A percentile compares a stretch with the other conserved stretches of the same genome.
These are phyloP conservation scores for Cynodonichthys magdalenae DNA, from an alignment of 2,797 vertebrate species.

Conservation along the genomic window DNA sequence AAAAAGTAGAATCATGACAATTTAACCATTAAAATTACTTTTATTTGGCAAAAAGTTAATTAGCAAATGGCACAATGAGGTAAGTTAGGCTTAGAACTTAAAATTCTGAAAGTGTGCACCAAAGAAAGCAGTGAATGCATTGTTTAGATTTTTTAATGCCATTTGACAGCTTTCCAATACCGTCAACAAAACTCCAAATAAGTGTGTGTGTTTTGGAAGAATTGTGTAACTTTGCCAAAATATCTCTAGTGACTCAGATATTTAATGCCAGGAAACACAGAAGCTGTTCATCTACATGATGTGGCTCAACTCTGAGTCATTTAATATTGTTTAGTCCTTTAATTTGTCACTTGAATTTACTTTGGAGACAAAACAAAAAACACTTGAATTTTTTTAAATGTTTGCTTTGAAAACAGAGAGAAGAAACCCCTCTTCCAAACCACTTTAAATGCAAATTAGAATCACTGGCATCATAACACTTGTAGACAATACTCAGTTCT, in stretches of 20 bases:
- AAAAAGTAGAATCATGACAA: neutral
- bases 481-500: slow-evolving; percentile 6
- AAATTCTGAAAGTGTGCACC: neutral
- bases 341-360: neutral
- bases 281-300: neutral
- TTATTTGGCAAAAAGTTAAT: neutral
- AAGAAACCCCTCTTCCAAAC: slow-evolving; percentile 14
- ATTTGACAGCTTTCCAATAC: neutral
- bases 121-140: neutral
- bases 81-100: neutral
- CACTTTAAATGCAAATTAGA: slow-evolving; percentile 36
- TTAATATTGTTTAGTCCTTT: neutral
- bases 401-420: slow-evolving; percentile 12
- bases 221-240: too few relatives aligned
- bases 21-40: neutral
- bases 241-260: too few relatives aligned
- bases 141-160: neutral
- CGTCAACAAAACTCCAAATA: neutral
- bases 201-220: neutral
- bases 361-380: neutral
- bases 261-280: too few relatives aligned
- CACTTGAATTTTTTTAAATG: neutral
- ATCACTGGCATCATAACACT: slow-evolving; percentile 6
- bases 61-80: neutral
- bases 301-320: neutral